phyloP scores from a whole-genome alignment of 2,113 vertebrate species.

The Siniperca knerii region DNA sequence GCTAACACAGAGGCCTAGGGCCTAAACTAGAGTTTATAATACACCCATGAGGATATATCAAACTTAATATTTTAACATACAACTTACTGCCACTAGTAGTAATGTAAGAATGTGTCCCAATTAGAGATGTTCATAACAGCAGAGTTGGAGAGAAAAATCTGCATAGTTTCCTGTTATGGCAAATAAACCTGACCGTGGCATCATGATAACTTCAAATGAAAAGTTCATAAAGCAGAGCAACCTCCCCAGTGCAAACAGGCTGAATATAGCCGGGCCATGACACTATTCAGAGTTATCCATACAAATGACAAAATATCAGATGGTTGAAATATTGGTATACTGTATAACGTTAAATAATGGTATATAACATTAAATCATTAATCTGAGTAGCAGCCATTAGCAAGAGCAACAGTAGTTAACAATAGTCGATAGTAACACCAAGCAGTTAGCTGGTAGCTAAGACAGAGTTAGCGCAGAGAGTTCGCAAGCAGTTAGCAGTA shows the following conservation, averaged over 20 bases:
- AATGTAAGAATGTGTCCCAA: neutral
- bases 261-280: neutral
- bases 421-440: neutral
- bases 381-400: neutral
- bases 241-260: neutral
- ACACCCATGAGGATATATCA: constrained; percentile 4
- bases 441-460: neutral
- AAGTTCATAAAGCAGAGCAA: neutral
- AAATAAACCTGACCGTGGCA: neutral
- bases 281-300: neutral
- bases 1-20: constrained; percentile 48
- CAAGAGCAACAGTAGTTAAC: neutral
- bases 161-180: too few species aligned
- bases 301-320: neutral
- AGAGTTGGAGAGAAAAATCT: too few species aligned
- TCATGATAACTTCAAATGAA: neutral
- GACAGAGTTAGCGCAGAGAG: neutral
- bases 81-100: neutral
- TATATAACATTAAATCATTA: neutral
- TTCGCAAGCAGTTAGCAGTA: neutral
- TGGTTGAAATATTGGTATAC: neutral
- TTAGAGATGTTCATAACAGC: neutral
- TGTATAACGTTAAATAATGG: neutral
- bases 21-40: constrained; percentile 26
- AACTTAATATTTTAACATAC: constrained; percentile 1